These are phyloP conservation scores for Dryobates pubescens DNA, from an alignment of 2,797 vertebrate genomes.

Conservation along the genomic window DNA sequence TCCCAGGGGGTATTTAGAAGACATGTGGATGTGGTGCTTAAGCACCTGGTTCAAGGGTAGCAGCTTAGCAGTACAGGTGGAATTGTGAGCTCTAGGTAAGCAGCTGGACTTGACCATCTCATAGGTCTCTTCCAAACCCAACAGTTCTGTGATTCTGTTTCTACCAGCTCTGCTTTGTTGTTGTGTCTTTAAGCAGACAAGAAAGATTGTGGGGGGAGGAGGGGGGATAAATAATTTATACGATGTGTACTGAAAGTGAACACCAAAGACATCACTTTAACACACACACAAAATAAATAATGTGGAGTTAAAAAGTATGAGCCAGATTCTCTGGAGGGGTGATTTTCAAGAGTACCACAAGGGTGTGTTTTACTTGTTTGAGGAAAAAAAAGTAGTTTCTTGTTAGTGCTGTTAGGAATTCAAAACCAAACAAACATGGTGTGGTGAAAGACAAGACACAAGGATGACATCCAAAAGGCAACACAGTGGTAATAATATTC, in stretches of 20 bases:
- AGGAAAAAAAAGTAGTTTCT: background rate
- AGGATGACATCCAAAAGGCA: background rate
- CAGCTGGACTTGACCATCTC: no score
- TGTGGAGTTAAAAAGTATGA: fast-evolving
- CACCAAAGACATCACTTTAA: background rate
- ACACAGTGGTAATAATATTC: background rate
- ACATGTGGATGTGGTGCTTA: no score
- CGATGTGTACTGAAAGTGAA: background rate
- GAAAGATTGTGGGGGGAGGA: fast-evolving
- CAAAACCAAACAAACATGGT: fast-evolving
- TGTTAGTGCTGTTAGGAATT: background rate
- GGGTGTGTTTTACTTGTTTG: fast-evolving
- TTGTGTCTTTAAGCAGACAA: background rate
- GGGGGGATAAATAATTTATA: background rate
- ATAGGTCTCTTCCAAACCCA: no score
- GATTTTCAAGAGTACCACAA: background rate
- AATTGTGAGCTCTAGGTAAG: no score
- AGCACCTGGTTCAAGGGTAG: no score
- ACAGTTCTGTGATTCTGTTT: no score
- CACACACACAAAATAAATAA: background rate
- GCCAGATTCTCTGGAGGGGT: background rate
- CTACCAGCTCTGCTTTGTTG: background rate
- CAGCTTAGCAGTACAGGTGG: no score
- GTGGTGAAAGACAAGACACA: background rate
- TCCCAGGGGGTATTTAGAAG: no score